These are phyloP conservation scores for Lithodes maja DNA, from an alignment of 2,888 invertebrate species.

Conservation along the genomic window DNA sequence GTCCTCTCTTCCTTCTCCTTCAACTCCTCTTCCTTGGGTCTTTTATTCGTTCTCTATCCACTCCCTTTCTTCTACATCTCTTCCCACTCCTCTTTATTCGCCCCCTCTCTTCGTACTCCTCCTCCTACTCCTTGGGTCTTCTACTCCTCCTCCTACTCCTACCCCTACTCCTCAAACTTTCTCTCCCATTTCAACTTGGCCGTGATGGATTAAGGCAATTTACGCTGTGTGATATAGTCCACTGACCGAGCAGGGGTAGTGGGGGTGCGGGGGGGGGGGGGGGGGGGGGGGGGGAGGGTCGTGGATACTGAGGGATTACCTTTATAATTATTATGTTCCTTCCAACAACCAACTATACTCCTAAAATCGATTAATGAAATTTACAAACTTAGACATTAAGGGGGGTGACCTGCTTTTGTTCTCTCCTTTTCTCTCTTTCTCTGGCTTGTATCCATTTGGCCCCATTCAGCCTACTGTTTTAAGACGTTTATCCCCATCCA, in stretches of 20 bases:
- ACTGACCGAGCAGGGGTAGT: background rate
- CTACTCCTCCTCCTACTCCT: background rate
- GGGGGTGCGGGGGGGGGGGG: background rate
- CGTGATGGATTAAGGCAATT: slow-evolving; percentile 18
- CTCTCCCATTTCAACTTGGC: slow-evolving; percentile 2
- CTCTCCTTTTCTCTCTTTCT: too few relatives aligned
- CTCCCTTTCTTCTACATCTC: too few relatives aligned
- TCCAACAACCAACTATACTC: too few relatives aligned
- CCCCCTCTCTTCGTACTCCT: background rate
- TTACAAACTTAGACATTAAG: too few relatives aligned
- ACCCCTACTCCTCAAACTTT: slow-evolving; percentile 7
- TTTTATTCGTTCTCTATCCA: background rate
- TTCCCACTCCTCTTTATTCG: background rate
- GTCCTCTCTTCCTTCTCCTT: background rate
- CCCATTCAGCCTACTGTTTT: too few relatives aligned
- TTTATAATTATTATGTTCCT: too few relatives aligned
- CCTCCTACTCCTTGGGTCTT: background rate
- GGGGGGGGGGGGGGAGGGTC: background rate
- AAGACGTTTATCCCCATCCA: too few relatives aligned
- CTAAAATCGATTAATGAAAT: too few relatives aligned
- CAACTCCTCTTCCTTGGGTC: background rate
- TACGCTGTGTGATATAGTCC: slow-evolving; percentile 19
- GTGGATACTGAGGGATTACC: background rate
- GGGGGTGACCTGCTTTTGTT: too few relatives aligned
- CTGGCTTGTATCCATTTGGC: too few relatives aligned